These are phyloP conservation scores for Ormyrus rosae DNA, from an alignment of 2,888 invertebrate genomes.

Conservation along the genomic window DNA sequence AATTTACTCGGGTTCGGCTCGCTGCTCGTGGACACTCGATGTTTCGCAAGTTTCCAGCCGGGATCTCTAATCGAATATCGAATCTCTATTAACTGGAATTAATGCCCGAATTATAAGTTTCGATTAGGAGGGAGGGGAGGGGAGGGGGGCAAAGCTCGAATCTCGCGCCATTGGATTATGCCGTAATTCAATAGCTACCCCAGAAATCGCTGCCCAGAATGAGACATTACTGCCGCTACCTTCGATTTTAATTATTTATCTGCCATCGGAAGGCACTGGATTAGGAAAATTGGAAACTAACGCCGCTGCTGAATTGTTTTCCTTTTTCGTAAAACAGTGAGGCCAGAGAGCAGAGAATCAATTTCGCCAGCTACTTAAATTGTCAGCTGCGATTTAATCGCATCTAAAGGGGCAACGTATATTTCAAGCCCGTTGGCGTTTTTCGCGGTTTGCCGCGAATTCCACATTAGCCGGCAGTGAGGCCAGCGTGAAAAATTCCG, in stretches of 20 bases:
- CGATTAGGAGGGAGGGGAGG: conserved; percentile 18
- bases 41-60: neutral
- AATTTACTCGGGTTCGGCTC: neutral
- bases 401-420: no score
- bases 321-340: no score
- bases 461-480: conserved; percentile 2
- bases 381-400: conserved; percentile 1
- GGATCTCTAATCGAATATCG: conserved; percentile 53
- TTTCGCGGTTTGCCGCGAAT: neutral
- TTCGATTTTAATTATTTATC: neutral
- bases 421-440: neutral
- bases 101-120: conserved; percentile 54
- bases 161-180: conserved; percentile 16
- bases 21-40: neutral
- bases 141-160: conserved; percentile 1
- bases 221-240: conserved; percentile 18
- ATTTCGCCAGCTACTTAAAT: neutral
- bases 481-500: conserved; percentile 12
- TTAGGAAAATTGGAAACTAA: no score
- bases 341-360: neutral
- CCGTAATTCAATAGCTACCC: conserved; percentile 22
- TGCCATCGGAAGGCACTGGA: no score
- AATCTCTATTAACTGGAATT: conserved; percentile 53
- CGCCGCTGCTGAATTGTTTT: no score
- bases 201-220: neutral